Percentiles rank a stretch among this genome's conserved stretches.
phyloP scores from a whole-genome alignment of 1,140 invertebrate genomes.

The Babylonia areolata region DNA sequence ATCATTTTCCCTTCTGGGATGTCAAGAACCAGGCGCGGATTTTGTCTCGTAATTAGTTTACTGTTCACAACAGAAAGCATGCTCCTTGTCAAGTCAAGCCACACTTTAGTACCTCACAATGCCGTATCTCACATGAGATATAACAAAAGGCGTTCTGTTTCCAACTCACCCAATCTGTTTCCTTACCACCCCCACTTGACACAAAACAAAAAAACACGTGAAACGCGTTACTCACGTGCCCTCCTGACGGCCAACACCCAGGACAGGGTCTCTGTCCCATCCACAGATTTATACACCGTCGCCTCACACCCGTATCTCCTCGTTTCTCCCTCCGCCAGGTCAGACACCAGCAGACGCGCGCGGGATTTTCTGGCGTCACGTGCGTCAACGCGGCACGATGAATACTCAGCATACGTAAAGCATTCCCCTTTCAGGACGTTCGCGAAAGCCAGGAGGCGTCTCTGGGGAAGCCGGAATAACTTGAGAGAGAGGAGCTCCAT shows the following conservation, averaged over 20 bases:
- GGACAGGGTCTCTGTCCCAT: neutral
- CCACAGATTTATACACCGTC: neutral
- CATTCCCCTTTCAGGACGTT: neutral
- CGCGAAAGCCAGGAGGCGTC: neutral
- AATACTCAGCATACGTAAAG: constrained; percentile 4
- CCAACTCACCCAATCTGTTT: too few relatives aligned
- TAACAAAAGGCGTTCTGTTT: too few relatives aligned
- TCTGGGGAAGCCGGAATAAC: neutral
- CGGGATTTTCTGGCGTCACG: neutral
- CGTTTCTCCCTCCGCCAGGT: neutral
- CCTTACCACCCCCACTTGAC: too few relatives aligned
- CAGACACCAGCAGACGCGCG: neutral
- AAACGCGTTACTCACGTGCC: neutral
- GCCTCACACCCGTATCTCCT: constrained; percentile 19
- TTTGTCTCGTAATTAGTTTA: too few relatives aligned
- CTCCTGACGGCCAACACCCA: neutral
- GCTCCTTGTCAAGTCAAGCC: too few relatives aligned
- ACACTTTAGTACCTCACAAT: too few relatives aligned
- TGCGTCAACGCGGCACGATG: neutral
- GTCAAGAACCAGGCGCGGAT: too few relatives aligned
- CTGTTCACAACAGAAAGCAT: too few relatives aligned
- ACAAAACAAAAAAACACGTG: neutral
- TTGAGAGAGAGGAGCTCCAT: constrained; percentile 1
- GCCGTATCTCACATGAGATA: too few relatives aligned
- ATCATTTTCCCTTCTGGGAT: too few relatives aligned